Evolutionary conservation across 2,888 invertebrate species (phyloP).

Genomic region (Napeogenes inachia): DNA sequence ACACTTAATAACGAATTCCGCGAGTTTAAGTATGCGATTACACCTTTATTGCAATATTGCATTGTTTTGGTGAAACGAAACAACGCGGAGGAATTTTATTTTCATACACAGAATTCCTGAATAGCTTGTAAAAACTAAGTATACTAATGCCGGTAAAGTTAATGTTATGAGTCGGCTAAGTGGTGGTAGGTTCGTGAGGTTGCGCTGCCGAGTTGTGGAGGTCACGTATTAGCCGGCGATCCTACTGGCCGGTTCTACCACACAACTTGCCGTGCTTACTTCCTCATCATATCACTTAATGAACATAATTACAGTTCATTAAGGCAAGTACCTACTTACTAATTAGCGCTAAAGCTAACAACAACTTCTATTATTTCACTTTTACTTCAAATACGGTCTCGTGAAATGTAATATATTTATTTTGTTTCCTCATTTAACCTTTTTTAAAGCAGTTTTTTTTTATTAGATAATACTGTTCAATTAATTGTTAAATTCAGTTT

Average conservation of each 20-base stretch:
- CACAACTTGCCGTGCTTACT: constrained; percentile 27
- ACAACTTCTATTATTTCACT: constrained; percentile 5
- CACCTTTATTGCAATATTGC: constrained; percentile 11
- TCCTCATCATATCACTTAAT: constrained; percentile 42
- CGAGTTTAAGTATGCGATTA: not conserved
- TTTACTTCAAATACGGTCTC: not conserved
- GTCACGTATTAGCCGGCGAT: constrained; percentile 16
- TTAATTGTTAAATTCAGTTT: too few species aligned
- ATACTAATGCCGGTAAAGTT: constrained; percentile 31
- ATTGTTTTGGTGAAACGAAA: constrained; percentile 12
- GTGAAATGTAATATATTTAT: not conserved
- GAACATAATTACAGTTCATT: constrained; percentile 37
- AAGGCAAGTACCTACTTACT: constrained; percentile 31
- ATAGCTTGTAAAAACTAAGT: constrained; percentile 28
- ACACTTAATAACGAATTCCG: constrained; percentile 1
- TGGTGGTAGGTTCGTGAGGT: constrained; percentile 36
- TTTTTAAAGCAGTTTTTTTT: not conserved
- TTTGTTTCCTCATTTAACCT: not conserved
- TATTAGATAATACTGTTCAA: too few species aligned
- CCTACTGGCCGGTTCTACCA: constrained; percentile 15
- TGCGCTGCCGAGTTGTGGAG: constrained; percentile 29
- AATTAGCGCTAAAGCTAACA: constrained; percentile 27
- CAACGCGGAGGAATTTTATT: constrained; percentile 19
- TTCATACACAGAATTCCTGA: constrained; percentile 19
- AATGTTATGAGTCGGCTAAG: constrained; percentile 38